Evolutionary conservation across 1,140 invertebrate species (phyloP).

Genomic region (Cyclina sinensis): DNA sequence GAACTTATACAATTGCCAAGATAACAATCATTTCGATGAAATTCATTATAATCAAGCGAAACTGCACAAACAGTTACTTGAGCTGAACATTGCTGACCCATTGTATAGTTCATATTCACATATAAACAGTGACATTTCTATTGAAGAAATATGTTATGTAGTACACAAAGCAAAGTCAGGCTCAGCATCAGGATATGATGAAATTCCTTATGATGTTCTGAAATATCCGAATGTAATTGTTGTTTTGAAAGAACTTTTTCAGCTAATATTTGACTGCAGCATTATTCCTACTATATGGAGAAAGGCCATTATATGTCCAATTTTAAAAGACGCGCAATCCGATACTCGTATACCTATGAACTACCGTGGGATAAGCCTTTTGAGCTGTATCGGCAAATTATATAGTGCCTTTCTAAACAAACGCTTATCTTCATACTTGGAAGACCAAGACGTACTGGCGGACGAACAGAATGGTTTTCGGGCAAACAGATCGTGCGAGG

Average conservation of each 20-base stretch:
- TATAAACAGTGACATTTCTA: background rate
- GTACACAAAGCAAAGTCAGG: slow-evolving; percentile 2
- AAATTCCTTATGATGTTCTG: slow-evolving; percentile 17
- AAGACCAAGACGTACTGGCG: slow-evolving; percentile 17
- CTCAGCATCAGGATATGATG: slow-evolving; percentile 26
- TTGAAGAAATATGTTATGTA: background rate
- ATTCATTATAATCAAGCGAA: slow-evolving; percentile 42
- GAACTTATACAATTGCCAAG: slow-evolving; percentile 41
- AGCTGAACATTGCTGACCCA: slow-evolving; percentile 45
- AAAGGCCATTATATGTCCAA: too few relatives aligned
- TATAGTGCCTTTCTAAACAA: slow-evolving; percentile 36
- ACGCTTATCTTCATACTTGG: slow-evolving; percentile 18
- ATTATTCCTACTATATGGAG: slow-evolving; percentile 24
- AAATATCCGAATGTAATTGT: background rate
- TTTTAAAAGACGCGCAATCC: background rate
- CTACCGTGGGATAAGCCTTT: slow-evolving; percentile 39
- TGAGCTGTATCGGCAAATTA: slow-evolving; percentile 43
- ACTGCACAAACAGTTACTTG: slow-evolving; percentile 38
- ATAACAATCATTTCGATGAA: slow-evolving; percentile 24
- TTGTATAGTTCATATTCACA: background rate
- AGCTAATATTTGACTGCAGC: slow-evolving; percentile 39
- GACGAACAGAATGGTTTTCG: too few relatives aligned
- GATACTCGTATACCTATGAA: slow-evolving; percentile 32
- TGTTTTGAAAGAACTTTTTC: background rate
- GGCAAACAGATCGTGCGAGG: too few relatives aligned